These are phyloP conservation scores for Sarcophilus harrisii DNA, from an alignment of 2,797 vertebrate genomes.

Conservation along the genomic window DNA sequence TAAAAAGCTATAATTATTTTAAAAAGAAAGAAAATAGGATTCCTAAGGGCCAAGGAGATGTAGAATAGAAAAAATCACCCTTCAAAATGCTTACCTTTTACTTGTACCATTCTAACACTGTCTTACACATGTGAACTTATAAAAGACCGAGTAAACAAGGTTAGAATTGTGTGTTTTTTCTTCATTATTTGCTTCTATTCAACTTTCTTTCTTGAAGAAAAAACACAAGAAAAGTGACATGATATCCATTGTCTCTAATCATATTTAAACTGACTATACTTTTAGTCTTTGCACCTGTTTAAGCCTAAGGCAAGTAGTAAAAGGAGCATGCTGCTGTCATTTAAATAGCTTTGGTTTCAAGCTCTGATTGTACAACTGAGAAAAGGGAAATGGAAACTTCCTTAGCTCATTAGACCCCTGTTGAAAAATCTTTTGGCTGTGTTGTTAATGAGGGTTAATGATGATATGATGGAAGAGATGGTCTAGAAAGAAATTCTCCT, in stretches of 20 bases:
- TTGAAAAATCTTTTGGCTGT: conserved; percentile 17
- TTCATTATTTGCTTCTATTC: neutral
- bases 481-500: neutral
- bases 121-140: neutral
- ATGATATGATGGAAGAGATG: neutral
- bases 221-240: neutral
- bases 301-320: conserved; percentile 16
- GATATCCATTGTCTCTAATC: conserved; percentile 31
- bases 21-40: neutral
- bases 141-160: neutral
- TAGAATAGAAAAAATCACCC: neutral
- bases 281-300: conserved; percentile 18
- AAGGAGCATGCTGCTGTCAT: conserved; percentile 16
- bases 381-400: conserved; percentile 26
- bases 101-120: neutral
- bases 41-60: neutral
- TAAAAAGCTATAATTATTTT: too few species aligned
- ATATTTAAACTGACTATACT: neutral
- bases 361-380: conserved; percentile 11
- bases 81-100: neutral
- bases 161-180: neutral
- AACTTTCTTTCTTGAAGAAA: conserved; percentile 12
- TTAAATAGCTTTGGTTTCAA: neutral
- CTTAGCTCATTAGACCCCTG: conserved; percentile 14
- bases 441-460: neutral